phyloP scores from a whole-genome alignment of 2,888 invertebrate genomes.

The Drosophila mimetica region DNA sequence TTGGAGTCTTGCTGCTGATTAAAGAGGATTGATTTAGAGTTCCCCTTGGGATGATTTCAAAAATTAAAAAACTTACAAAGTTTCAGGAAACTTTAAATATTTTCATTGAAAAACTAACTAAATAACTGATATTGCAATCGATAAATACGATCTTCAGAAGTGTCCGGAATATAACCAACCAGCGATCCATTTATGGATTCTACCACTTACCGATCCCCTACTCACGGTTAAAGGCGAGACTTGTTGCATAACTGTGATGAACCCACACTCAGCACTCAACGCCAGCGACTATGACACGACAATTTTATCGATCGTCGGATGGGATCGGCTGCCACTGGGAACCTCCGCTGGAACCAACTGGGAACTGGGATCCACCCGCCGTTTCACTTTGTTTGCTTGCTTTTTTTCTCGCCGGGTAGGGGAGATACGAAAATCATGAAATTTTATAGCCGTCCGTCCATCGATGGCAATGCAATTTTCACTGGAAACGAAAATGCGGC shows the following conservation, averaged over 20 bases:
- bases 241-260: slow-evolving; percentile 12
- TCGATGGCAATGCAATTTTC: slow-evolving; percentile 39
- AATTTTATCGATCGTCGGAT: slow-evolving; percentile 22
- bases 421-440: slow-evolving; percentile 24
- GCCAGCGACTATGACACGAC: slow-evolving; percentile 23
- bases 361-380: slow-evolving; percentile 9
- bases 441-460: slow-evolving; percentile 35
- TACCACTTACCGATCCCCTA: slow-evolving; percentile 5
- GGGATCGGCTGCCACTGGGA: slow-evolving; percentile 22
- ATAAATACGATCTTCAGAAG: no score
- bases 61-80: no score
- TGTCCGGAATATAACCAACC: neutral
- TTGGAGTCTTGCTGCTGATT: no score
- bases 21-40: no score
- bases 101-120: no score
- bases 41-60: no score
- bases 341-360: neutral
- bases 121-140: no score
- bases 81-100: no score
- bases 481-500: slow-evolving; percentile 17
- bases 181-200: slow-evolving; percentile 13
- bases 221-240: neutral
- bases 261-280: slow-evolving; percentile 3
- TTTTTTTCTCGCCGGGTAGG: neutral
- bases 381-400: slow-evolving; percentile 7